Evolutionary conservation across 2,797 vertebrate species (phyloP).

Genomic region (Prunella strophiata): DNA sequence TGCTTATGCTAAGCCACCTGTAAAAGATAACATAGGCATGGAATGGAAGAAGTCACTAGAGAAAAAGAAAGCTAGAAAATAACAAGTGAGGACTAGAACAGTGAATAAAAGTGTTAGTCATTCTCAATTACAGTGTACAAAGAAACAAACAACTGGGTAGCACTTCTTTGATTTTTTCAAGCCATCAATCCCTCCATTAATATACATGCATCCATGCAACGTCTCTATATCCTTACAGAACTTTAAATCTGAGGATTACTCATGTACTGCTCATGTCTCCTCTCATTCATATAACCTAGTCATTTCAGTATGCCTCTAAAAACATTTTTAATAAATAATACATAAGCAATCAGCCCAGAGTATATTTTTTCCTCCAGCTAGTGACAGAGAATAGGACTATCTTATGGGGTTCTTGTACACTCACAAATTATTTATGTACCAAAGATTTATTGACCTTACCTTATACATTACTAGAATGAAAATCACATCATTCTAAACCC

Average conservation of each 20-base stretch:
- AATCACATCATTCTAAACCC: neutral
- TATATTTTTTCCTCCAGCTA: neutral
- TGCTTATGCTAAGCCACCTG: neutral
- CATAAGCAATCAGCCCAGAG: neutral
- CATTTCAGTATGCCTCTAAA: neutral
- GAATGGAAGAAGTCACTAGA: neutral
- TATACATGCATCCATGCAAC: neutral
- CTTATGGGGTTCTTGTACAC: neutral
- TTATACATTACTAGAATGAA: neutral
- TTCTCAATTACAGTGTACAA: neutral
- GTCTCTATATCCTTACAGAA: neutral
- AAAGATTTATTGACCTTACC: neutral
- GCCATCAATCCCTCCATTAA: neutral
- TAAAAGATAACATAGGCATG: neutral
- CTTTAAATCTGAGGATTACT: neutral
- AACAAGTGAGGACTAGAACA: neutral
- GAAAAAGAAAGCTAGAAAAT: neutral
- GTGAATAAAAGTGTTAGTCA: neutral
- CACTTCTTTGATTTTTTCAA: neutral
- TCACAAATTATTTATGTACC: neutral
- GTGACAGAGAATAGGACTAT: neutral
- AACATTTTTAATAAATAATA: neutral
- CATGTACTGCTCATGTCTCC: neutral
- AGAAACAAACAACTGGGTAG: neutral
- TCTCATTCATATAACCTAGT: neutral